A percentile compares a stretch with the other conserved stretches of the same genome.
These are phyloP conservation scores for Pampus argenteus DNA, from an alignment of 2,797 vertebrate genomes.

Conservation along the genomic window DNA sequence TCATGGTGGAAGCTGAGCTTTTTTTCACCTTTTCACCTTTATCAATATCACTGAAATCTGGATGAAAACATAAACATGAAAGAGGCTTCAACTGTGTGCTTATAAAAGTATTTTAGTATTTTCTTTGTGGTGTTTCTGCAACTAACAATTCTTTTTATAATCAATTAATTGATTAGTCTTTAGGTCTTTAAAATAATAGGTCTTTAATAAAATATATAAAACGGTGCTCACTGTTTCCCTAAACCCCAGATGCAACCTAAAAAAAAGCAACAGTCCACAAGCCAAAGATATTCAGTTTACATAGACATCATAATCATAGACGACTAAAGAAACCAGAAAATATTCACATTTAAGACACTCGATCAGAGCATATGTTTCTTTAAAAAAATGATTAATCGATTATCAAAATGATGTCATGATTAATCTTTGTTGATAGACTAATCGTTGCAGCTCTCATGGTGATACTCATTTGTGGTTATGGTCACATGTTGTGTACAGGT, in stretches of 20 bases:
- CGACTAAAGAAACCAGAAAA: neutral
- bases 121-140: neutral
- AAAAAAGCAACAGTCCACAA: too few relatives aligned
- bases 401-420: neutral
- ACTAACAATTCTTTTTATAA: neutral
- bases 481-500: neutral
- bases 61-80: conserved; percentile 1
- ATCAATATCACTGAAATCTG: neutral
- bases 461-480: neutral
- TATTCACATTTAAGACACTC: too few relatives aligned
- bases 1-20: conserved; percentile 7
- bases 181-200: neutral
- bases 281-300: neutral
- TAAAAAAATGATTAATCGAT: neutral
- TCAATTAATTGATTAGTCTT: neutral
- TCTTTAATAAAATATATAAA: too few relatives aligned
- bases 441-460: neutral
- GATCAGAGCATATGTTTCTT: too few relatives aligned
- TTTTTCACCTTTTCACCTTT: neutral
- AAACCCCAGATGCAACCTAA: too few relatives aligned
- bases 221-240: too few relatives aligned
- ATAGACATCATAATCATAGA: too few relatives aligned
- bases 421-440: too few relatives aligned
- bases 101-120: neutral
- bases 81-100: neutral